These are phyloP conservation scores for Polymixis lichenea DNA, from an alignment of 2,888 invertebrate species.

Conservation along the genomic window DNA sequence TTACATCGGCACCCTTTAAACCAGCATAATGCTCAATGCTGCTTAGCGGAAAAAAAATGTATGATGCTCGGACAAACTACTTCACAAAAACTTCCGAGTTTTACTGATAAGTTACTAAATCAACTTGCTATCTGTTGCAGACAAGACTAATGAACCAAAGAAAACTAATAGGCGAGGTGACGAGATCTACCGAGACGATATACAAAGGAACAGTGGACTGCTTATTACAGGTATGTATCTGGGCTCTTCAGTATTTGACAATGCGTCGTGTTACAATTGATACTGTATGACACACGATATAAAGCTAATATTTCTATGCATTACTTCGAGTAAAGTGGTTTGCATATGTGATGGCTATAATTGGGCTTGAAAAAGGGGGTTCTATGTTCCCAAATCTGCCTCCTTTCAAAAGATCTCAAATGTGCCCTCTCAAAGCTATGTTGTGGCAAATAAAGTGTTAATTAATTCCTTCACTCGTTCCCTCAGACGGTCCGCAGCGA, in stretches of 20 bases:
- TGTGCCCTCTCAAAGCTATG: no score
- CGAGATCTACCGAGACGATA: slow-evolving; percentile 82
- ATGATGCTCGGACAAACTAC: not conserved
- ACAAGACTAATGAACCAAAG: slow-evolving; percentile 98
- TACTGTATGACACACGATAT: not conserved
- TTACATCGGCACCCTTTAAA: no score
- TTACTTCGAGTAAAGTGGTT: no score
- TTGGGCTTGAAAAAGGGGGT: no score
- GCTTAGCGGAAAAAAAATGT: no score
- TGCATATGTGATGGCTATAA: no score
- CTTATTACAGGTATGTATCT: slow-evolving; percentile 91
- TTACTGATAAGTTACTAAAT: not conserved
- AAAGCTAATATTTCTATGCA: not conserved
- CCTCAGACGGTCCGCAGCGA: slow-evolving; percentile 96
- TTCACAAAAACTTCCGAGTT: not conserved
- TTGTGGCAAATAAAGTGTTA: no score
- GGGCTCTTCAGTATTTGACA: not conserved
- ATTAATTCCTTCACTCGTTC: no score
- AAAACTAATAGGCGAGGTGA: slow-evolving; percentile 85
- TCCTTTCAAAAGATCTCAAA: no score
- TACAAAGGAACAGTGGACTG: slow-evolving; percentile 96
- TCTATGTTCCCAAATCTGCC: no score
- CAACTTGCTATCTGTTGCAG: slow-evolving; percentile 88
- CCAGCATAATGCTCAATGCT: no score
- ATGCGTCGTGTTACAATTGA: not conserved